A percentile compares a stretch with the other conserved stretches of the same genome.
Evolutionary conservation across 2,113 vertebrate species (phyloP).

Genomic region (Coryphaenoides rupestris): DNA sequence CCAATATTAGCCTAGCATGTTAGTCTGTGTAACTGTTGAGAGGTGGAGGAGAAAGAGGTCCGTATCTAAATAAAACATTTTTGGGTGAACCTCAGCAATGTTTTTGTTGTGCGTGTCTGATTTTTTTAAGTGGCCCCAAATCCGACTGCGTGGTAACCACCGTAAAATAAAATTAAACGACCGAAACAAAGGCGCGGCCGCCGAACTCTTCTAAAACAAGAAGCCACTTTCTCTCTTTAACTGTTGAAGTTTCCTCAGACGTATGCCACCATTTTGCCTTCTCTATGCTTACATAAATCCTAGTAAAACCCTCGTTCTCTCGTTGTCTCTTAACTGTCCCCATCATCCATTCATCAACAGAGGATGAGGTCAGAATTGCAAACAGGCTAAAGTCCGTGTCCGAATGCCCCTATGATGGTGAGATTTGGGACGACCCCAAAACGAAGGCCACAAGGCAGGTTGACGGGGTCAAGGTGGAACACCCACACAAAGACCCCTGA

Average conservation of each 20-base stretch:
- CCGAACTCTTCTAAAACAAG: constrained; percentile 23
- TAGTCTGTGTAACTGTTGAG: not conserved
- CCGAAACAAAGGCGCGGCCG: constrained; percentile 20
- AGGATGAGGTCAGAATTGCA: no score
- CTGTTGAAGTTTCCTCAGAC: constrained; percentile 4
- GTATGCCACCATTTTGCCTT: not conserved
- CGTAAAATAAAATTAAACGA: constrained; percentile 31
- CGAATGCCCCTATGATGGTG: no score
- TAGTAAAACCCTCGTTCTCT: not conserved
- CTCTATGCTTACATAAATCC: no score
- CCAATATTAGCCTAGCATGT: no score
- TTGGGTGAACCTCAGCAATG: constrained; percentile 9
- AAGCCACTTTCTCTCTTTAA: not conserved
- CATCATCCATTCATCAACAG: no score
- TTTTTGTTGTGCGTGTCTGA: not conserved
- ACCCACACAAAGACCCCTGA: no score
- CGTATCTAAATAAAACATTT: not conserved
- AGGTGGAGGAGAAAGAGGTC: not conserved
- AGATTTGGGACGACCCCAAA: no score
- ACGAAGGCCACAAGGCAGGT: no score
- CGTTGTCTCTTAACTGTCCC: not conserved
- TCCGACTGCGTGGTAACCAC: constrained; percentile 21
- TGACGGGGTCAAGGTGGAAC: no score
- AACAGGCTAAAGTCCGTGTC: no score
- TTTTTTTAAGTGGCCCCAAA: constrained; percentile 26